phyloP scores from a whole-genome alignment of 2,797 vertebrate species.

The Gymnodraco acuticeps region DNA sequence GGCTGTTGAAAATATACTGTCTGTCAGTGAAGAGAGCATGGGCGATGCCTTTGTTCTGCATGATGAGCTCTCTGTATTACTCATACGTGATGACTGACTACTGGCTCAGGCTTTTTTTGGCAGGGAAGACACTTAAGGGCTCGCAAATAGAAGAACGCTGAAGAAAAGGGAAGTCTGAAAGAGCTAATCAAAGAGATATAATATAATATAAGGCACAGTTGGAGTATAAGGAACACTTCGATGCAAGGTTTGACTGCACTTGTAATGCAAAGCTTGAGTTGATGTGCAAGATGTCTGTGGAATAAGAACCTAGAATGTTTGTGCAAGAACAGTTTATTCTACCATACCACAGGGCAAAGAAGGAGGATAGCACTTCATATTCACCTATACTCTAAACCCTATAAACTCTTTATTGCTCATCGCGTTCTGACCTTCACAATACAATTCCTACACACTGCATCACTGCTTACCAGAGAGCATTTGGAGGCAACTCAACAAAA shows the following conservation, averaged over 20 bases:
- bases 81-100: constrained; percentile 42
- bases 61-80: constrained; percentile 53
- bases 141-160: constrained; percentile 18
- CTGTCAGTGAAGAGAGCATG: constrained; percentile 31
- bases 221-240: constrained; percentile 3
- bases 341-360: too few relatives aligned
- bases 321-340: too few relatives aligned
- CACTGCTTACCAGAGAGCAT: too few relatives aligned
- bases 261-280: constrained; percentile 36
- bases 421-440: too few relatives aligned
- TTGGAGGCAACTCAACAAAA: too few relatives aligned
- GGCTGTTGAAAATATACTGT: constrained; percentile 32
- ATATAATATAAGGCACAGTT: constrained; percentile 4
- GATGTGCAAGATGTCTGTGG: neutral
- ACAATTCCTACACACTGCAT: too few relatives aligned
- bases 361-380: too few relatives aligned
- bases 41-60: constrained; percentile 53
- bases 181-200: constrained; percentile 24
- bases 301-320: too few relatives aligned
- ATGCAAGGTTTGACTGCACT: constrained; percentile 16
- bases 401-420: too few relatives aligned
- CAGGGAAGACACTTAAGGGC: constrained; percentile 26
- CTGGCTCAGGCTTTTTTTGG: constrained; percentile 57
- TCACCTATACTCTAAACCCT: too few relatives aligned
- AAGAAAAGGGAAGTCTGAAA: neutral